Evolutionary conservation across 2,797 vertebrate species (phyloP), one percentile per base, ranked within the genome.

Genomic region (Notamacropus eugenii): DNA sequence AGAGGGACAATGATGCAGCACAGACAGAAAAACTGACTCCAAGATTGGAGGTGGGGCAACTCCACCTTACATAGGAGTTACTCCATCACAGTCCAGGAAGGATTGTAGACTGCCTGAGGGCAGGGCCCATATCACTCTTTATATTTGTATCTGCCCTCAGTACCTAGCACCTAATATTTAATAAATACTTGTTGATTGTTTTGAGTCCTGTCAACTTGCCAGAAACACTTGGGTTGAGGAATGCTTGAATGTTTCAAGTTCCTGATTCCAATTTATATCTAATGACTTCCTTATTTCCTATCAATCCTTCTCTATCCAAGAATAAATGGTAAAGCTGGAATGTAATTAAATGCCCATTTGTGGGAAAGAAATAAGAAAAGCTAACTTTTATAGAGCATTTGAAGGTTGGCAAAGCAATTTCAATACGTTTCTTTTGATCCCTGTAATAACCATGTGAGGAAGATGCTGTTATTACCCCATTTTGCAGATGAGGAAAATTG

Each of bases 201-300:
- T 82, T 92, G 94, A 94, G 10, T 93, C n/a, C 62, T 31, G 5
- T 31, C 34, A 94, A 91, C 62, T 94, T 94, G 22, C 55, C 90
- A 56, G 5, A 14, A 27, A 90, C 22, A 24, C 58, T 22, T 92
- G 50, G 58, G 52, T 24, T 95, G 50, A 57, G 52, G 19, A 90
- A n/a, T 22, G 54, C 31, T 91, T 92, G 90, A 31, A 93, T 14
- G 67, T 10, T 2, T 56, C 90, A 91, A 91, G 50, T 52, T 40
- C n/a, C 90, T 58, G 57, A 57, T 56, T 91, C 74, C 50, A 92
- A 40, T 19, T 4, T 91, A 22, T 31, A 16, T 31, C 40, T 5
- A 8, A 10, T 10, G 4, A 4, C 46, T 62, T 22, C 29, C 34
- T 50, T 52, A 9, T 46, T 29, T 50, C 50, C 19, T n/a, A n/a